Base-by-base conservation (phyloP, 23 tunicate genomes). In the Ascidia mentula region DNA sequence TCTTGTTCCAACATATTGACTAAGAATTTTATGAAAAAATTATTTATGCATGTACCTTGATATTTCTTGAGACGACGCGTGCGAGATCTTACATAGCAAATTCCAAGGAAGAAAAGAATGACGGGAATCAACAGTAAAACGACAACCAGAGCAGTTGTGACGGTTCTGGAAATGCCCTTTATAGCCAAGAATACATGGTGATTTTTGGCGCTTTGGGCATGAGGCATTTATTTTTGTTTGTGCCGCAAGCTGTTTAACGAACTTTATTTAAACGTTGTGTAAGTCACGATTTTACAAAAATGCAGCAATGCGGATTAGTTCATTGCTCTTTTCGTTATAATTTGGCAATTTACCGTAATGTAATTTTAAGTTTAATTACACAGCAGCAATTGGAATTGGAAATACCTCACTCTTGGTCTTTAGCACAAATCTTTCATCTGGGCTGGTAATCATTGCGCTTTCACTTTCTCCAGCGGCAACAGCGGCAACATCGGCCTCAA, bases 1-100 rank as follows among this genome's bases (percentile, higher is more conserved):
- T n/a, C n/a, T n/a, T n/a, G n/a, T n/a, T n/a, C n/a, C n/a, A n/a
- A n/a, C n/a, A n/a, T n/a, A n/a, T n/a, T n/a, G n/a, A n/a, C n/a
- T n/a, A n/a, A n/a, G n/a, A n/a, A n/a, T n/a, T n/a, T n/a, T n/a
- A n/a, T n/a, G n/a, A n/a, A n/a, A n/a, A n/a, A n/a, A n/a, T n/a
- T n/a, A n/a, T n/a, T n/a, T n/a, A n/a, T n/a, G n/a, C n/a, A 38
- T 83, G 38, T 42, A 90, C 96, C 86, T 77, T 80, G 72, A 45
- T 90, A 85, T 61, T 80, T 69, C 36, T 46, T 69, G 12, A 90
- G 74, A 26, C 96, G 69, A 40, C 82, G 69, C 31, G 80, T 71
- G 36, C 96, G 38, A 0, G 70, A 28, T 69, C 82, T 37, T 1
- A 90, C 84, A 69, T 82, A 72, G 2, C 79, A 30, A 35, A 75